Evolutionary conservation across 2,113 vertebrate species (phyloP), one percentile per base, ranked within the genome.

Genomic region (Caloenas nicobarica): DNA sequence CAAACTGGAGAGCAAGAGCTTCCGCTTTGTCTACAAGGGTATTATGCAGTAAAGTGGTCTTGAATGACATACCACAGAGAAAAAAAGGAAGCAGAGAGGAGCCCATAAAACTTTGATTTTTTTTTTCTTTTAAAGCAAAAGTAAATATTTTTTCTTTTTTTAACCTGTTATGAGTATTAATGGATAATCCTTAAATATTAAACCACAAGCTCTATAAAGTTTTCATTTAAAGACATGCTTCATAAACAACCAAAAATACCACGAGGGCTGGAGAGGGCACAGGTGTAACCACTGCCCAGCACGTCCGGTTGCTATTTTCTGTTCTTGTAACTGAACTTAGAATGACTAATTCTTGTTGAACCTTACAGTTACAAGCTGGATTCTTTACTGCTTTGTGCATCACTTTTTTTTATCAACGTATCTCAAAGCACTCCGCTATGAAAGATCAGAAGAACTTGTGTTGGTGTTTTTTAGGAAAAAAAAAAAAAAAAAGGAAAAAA

Each of bases 301-400:
- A 1, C 68, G 92, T 86, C 80, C 3, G 8, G n/a, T 53, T 92
- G 62, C 57, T 86, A 5, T 86, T 88, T 90, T 73, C 56, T 88
- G 44, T 17, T 91, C 48, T 83, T 88, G 40, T 93, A 83, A 78
- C 82, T 81, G 76, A 94, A 79, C 2, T 79, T 60, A 33, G 34
- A 76, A 56, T 85, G 84, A 89, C 69, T 90, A 83, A 91, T 93
- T 86, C 64, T 69, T 56, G 33, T 81, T 78, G 60, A 87, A 61
- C 69, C 48, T 71, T 79, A 77, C 53, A 68, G 68, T 86, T 92
- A 62, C n/a, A 46, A 74, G 23, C 64, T 84, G 33, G 46, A 34
- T 82, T 86, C 38, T 91, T 71, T 38, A 78, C 68, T 84, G 42
- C 33, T 57, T 94, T 71, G 31, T 71, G 58, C 23, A 36, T 86